These are phyloP conservation scores for Rhagium mordax DNA, from an alignment of 2,888 invertebrate species.

Conservation along the genomic window DNA sequence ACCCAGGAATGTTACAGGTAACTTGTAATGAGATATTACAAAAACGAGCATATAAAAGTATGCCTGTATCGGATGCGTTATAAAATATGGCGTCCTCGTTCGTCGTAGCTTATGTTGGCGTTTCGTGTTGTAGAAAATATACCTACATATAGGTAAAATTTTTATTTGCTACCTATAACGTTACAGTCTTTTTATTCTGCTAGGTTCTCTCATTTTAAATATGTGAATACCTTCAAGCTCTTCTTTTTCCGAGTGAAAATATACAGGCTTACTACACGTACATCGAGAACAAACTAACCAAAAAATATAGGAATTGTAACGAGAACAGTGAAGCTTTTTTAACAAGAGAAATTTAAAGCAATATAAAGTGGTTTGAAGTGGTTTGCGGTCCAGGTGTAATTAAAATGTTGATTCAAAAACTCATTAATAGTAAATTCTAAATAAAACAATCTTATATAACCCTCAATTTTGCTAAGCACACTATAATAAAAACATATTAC, in stretches of 20 bases:
- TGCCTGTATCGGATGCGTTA: neutral
- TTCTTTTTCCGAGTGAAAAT: conserved; percentile 37
- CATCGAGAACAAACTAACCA: conserved; percentile 20
- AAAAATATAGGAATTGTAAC: conserved; percentile 18
- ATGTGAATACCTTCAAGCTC: conserved; percentile 18
- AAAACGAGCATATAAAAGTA: neutral
- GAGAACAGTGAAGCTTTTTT: neutral
- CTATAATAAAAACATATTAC: neutral
- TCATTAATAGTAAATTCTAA: neutral
- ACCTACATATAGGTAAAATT: conserved; percentile 25
- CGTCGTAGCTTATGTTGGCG: conserved; percentile 8
- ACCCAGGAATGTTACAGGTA: neutral
- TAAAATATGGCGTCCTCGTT: conserved; percentile 7
- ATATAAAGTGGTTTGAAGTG: neutral
- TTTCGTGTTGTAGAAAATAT: no score
- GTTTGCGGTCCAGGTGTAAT: neutral
- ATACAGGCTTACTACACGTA: conserved; percentile 26
- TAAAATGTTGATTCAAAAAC: neutral
- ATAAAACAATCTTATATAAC: neutral
- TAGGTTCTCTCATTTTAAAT: conserved; percentile 28
- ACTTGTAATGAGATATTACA: neutral
- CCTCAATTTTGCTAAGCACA: neutral
- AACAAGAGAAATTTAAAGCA: neutral
- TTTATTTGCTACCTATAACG: no score
- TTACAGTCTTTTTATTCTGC: conserved; percentile 16